Percentiles rank a stretch among this genome's conserved stretches.
Evolutionary conservation across 1,140 invertebrate genomes (phyloP).

Genomic region (Sycobia sp.): DNA sequence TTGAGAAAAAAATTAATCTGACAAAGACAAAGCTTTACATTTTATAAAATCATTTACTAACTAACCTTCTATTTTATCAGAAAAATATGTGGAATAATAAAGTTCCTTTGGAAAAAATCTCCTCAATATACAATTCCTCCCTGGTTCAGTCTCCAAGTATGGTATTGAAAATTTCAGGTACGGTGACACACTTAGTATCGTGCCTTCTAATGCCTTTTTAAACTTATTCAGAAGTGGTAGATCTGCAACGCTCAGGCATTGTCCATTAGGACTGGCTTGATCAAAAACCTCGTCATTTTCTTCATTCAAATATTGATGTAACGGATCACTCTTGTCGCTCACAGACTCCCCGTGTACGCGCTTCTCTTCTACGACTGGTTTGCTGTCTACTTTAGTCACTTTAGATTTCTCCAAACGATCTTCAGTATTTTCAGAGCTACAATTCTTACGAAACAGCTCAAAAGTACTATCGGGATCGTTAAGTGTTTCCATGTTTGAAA

Average conservation of each 20-base stretch:
- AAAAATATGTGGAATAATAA: slow-evolving; percentile 72
- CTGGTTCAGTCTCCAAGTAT: slow-evolving; percentile 84
- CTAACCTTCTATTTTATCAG: slow-evolving; percentile 48
- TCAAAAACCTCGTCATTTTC: slow-evolving; percentile 63
- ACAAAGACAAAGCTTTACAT: background rate
- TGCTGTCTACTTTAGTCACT: slow-evolving; percentile 41
- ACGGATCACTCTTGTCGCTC: slow-evolving; percentile 77
- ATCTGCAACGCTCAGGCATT: slow-evolving; percentile 63
- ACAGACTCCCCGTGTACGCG: slow-evolving; percentile 64
- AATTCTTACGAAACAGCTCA: slow-evolving; percentile 38
- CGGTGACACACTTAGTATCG: slow-evolving; percentile 83
- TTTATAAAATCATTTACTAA: background rate
- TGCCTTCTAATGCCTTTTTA: slow-evolving; percentile 74
- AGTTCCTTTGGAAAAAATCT: slow-evolving; percentile 81
- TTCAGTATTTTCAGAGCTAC: background rate
- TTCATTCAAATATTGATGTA: slow-evolving; percentile 70
- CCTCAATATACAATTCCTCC: slow-evolving; percentile 76
- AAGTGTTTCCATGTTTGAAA: background rate
- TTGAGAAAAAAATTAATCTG: background rate
- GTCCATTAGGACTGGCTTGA: slow-evolving; percentile 46
- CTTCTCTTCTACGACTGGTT: slow-evolving; percentile 57
- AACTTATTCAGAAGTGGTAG: slow-evolving; percentile 73
- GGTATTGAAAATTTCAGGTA: slow-evolving; percentile 84
- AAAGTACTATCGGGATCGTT: slow-evolving; percentile 37
- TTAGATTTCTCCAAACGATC: slow-evolving; percentile 38